Conservation (phyloP, 1,140 invertebrate genomes). For the Cydia amplana region DNA sequence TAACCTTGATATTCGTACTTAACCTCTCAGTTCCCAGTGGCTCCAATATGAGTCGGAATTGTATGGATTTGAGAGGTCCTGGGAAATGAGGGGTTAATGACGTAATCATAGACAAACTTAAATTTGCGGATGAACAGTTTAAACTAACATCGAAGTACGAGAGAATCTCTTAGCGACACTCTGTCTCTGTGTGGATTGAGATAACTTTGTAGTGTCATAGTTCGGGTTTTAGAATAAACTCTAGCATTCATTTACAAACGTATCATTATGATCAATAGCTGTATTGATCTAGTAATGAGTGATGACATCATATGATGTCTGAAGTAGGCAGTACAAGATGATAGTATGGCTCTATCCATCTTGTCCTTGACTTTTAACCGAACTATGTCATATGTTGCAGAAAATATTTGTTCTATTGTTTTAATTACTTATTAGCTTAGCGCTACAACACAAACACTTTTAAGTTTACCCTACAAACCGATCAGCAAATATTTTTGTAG, state of each 20-base stretch:
- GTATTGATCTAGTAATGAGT: not conserved
- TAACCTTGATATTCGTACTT: conserved; percentile 4
- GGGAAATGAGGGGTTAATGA: too few relatives aligned
- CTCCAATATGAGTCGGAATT: too few relatives aligned
- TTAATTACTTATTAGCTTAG: not conserved
- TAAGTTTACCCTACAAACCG: not conserved
- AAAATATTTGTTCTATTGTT: not conserved
- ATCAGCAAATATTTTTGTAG: not conserved
- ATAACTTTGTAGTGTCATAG: not conserved
- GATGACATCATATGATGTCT: not conserved
- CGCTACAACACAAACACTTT: not conserved
- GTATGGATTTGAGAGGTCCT: too few relatives aligned
- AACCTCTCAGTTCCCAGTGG: too few relatives aligned
- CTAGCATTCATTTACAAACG: not conserved
- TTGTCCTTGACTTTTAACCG: not conserved
- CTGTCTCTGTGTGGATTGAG: not conserved
- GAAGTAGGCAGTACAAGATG: not conserved
- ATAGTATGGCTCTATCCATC: not conserved
- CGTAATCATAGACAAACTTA: conserved; percentile 9
- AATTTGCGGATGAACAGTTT: not conserved
- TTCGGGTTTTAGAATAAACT: not conserved
- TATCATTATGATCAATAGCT: conserved; percentile 7
- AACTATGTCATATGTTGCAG: not conserved
- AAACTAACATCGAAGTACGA: not conserved
- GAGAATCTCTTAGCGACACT: too few relatives aligned